Evolutionary conservation across 2,888 invertebrate genomes (phyloP).

Genomic region (Pantelozetes paolii): DNA sequence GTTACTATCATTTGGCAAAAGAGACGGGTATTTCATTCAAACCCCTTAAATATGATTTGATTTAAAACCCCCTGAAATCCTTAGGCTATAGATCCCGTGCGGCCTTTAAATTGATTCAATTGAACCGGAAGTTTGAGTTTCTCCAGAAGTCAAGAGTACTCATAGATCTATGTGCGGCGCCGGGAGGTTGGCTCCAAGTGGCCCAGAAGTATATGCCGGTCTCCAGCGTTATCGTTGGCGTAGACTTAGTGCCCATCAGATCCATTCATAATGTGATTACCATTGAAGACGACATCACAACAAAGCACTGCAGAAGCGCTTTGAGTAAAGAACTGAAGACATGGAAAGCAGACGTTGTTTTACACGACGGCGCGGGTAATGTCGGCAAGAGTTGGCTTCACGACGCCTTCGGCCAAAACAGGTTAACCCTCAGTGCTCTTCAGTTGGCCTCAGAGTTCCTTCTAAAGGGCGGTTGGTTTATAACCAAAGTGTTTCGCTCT

Average conservation of each 20-base stretch:
- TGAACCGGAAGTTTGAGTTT: constrained; percentile 95
- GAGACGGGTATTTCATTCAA: constrained; percentile 72
- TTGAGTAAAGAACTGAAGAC: constrained; percentile 80
- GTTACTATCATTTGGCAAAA: constrained; percentile 96
- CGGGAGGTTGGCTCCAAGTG: constrained; percentile 98
- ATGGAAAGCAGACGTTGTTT: constrained; percentile 93
- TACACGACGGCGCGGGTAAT: constrained; percentile 98
- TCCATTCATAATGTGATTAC: constrained; percentile 83
- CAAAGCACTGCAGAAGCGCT: constrained; percentile 73
- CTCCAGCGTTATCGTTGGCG: constrained; percentile 79
- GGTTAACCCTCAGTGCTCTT: constrained; percentile 83
- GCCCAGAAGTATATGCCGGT: constrained; percentile 96
- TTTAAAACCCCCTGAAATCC: constrained; percentile 44
- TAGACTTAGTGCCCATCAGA: constrained; percentile 92
- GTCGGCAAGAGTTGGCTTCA: constrained; percentile 91
- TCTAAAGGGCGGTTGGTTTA: constrained; percentile 87
- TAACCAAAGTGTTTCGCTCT: constrained; percentile 96
- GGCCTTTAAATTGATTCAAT: constrained; percentile 97
- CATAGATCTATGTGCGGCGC: constrained; percentile 97
- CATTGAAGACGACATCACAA: constrained; percentile 91
- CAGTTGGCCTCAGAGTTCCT: constrained; percentile 87
- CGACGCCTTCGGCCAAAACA: constrained; percentile 89
- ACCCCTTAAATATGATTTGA: constrained; percentile 41
- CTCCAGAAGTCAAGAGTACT: constrained; percentile 92
- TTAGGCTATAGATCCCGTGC: constrained; percentile 92